phyloP scores from a whole-genome alignment of 2,113 vertebrate genomes.

The Procavia capensis region DNA sequence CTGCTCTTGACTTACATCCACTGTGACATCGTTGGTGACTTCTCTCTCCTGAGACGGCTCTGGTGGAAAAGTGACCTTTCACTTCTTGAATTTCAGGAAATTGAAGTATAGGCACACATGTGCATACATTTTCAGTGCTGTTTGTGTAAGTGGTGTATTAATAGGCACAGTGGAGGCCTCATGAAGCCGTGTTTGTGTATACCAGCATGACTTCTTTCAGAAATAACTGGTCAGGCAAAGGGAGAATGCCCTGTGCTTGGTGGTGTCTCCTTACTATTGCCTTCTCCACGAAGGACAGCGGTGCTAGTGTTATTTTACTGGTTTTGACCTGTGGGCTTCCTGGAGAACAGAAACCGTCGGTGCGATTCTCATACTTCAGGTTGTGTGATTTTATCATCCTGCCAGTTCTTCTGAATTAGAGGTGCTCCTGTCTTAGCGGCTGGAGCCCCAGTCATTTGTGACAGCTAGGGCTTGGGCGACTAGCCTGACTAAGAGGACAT shows the following conservation, averaged over 20 bases:
- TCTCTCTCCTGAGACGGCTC: background rate
- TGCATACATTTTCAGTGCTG: background rate
- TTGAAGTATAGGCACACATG: background rate
- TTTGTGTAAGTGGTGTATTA: background rate
- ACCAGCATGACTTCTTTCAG: background rate
- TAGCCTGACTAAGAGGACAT: slow-evolving; percentile 39
- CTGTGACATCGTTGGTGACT: fast-evolving
- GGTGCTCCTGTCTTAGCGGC: slow-evolving; percentile 45
- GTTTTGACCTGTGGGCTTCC: background rate
- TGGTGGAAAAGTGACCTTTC: background rate
- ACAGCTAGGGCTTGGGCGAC: slow-evolving; percentile 46
- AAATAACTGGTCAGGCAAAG: background rate
- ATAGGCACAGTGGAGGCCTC: background rate
- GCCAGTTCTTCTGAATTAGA: slow-evolving; percentile 65
- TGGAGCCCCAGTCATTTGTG: slow-evolving; percentile 59
- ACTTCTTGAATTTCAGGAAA: background rate
- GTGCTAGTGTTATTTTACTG: background rate
- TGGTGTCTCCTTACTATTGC: background rate
- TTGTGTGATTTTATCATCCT: background rate
- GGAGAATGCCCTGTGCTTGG: background rate
- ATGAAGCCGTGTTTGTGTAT: background rate
- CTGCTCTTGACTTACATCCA: background rate
- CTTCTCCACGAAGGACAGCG: background rate
- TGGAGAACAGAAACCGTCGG: background rate
- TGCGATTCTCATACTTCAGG: fast-evolving